Base-by-base conservation (phyloP, 2,888 invertebrate genomes). In the Serrognathus titanus region DNA sequence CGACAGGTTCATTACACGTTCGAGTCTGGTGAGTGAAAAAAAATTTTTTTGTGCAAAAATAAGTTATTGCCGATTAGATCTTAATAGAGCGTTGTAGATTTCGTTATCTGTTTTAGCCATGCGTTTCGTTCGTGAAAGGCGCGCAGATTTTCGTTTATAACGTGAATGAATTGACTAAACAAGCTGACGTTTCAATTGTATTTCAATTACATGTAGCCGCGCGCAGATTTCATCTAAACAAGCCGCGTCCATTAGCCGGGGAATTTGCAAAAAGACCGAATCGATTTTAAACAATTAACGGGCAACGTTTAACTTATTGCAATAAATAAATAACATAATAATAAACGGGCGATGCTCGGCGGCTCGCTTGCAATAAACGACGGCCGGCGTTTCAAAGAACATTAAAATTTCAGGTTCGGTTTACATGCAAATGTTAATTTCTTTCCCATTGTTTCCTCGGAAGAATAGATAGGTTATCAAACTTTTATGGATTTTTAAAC, bases 161-260 rank as follows among this genome's bases (percentile, higher is more conserved):
- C 64, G 62, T 61, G 63, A 66, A 68, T 63, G 67, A 71, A 71
- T 71, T 68, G 67, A 69, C 70, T 68, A 66, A 68, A 69, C 64
- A 69, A 72, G 69, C 69, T 69, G 70, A 70, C 71, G 65, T 63
- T 69, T 66, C 71, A 70, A 71, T 73, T 73, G 72, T 71, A 68
- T 69, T 69, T 67, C 69, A 70, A 71, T 71, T 71, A 71, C 68
- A 66, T 58, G 61, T 64, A 66, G 64, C 63, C 66, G 61, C 61
- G 67, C 64, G 60, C 66, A 67, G 68, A 69, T 69, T 68, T 66
- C 65, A 69, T 69, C 66, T 65, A 65, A 66, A 69, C 66, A 63
- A 65, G 65, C 61, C 65, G 63, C 65, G 65, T 63, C 65, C 64
- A 66, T 68, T 66, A 66, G 63, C 64, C 63, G 60, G 62, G 61